Conservation (phyloP, 1,140 invertebrate genomes). For the Thaumetopoea pityocampa region DNA sequence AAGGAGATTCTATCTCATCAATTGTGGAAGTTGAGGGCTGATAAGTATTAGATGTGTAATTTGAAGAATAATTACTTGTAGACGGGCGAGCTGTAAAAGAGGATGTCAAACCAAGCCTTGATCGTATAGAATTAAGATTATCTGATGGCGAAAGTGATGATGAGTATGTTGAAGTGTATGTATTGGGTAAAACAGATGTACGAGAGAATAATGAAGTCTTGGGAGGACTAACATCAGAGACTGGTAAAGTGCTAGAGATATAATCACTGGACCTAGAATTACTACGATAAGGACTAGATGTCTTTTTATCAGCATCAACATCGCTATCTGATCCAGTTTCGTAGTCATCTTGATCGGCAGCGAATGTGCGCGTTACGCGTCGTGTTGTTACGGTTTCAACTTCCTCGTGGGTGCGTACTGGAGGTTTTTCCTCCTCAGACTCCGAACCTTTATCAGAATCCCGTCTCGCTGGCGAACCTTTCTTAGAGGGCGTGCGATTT, state of each 20-base stretch:
- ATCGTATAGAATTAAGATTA: slow-evolving; percentile 75
- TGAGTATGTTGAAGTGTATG: slow-evolving; percentile 36
- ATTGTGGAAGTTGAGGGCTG: slow-evolving; percentile 50
- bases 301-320: slow-evolving; percentile 60
- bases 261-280: slow-evolving; percentile 65
- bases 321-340: slow-evolving; percentile 78
- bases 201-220: slow-evolving; percentile 60
- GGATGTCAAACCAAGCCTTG: slow-evolving; percentile 64
- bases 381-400: slow-evolving; percentile 69
- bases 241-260: slow-evolving; percentile 59
- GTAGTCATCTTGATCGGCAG: slow-evolving; percentile 73
- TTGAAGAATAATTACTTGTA: slow-evolving; percentile 43
- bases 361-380: slow-evolving; percentile 63
- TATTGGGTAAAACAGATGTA: slow-evolving; percentile 44
- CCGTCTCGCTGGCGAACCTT: slow-evolving; percentile 63
- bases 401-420: slow-evolving; percentile 63
- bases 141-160: slow-evolving; percentile 56
- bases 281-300: slow-evolving; percentile 51
- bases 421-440: slow-evolving; percentile 70
- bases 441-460: slow-evolving; percentile 76
- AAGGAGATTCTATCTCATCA: slow-evolving; percentile 78
- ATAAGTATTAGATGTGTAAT: slow-evolving; percentile 46
- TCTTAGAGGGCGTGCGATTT: slow-evolving; percentile 53
- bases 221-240: slow-evolving; percentile 46
- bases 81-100: slow-evolving; percentile 48